phyloP scores from a whole-genome alignment of 2,888 invertebrate genomes.

The Pollenia angustigena region DNA sequence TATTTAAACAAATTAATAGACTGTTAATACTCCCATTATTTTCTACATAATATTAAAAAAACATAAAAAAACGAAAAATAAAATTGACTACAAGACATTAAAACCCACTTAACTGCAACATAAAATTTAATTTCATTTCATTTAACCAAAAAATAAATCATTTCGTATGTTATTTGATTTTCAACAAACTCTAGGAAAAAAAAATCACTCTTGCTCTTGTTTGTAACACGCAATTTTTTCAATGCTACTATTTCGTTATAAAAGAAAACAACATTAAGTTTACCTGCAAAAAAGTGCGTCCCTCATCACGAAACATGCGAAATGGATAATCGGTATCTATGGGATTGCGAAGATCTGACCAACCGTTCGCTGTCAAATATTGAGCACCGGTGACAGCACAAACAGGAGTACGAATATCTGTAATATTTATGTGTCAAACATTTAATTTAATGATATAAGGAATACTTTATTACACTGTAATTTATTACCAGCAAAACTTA shows the following conservation, averaged over 20 bases:
- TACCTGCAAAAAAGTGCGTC: constrained; percentile 92
- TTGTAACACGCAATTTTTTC: constrained; percentile 56
- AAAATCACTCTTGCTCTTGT: constrained; percentile 57
- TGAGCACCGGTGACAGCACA: constrained; percentile 94
- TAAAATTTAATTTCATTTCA: constrained; percentile 28
- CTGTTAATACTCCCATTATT: constrained; percentile 54
- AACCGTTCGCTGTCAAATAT: constrained; percentile 91
- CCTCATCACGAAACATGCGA: constrained; percentile 91
- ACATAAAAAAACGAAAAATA: background rate
- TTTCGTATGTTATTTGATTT: constrained; percentile 12
- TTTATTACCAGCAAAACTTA: constrained; percentile 88
- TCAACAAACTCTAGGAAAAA: constrained; percentile 4
- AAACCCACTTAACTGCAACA: constrained; percentile 62
- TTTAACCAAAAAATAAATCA: constrained; percentile 31
- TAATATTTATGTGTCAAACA: constrained; percentile 16
- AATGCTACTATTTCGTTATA: background rate
- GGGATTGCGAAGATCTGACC: constrained; percentile 91
- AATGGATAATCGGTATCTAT: constrained; percentile 92
- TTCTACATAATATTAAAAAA: background rate
- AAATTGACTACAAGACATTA: constrained; percentile 51
- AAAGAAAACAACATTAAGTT: constrained; percentile 64
- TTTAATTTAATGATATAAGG: background rate
- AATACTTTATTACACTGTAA: background rate
- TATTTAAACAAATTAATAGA: constrained; percentile 62
- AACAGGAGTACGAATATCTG: constrained; percentile 91